phyloP scores from a whole-genome alignment of 2,888 invertebrate genomes.

The Pandemis corylana region DNA sequence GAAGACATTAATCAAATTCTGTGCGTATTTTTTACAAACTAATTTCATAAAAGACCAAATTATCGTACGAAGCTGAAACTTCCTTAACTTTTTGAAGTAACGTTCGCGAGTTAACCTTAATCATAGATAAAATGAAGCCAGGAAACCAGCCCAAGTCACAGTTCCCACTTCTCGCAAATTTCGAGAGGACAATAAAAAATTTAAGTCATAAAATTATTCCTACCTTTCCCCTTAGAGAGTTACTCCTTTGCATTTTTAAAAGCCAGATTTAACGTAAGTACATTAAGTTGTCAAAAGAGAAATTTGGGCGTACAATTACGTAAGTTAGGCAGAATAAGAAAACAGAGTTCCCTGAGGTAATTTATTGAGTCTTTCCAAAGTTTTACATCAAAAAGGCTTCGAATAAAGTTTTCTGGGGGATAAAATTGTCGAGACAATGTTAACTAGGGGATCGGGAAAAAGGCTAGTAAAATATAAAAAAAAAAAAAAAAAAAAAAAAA shows the following conservation, averaged over 20 bases:
- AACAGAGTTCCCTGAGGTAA: slow-evolving; percentile 40
- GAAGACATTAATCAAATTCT: too few species aligned
- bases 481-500: too few species aligned
- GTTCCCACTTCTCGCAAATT: slow-evolving; percentile 9
- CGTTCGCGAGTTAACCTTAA: neutral
- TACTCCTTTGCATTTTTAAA: slow-evolving; percentile 38
- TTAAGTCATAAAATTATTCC: slow-evolving; percentile 28
- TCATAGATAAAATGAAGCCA: neutral
- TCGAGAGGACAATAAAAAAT: slow-evolving; percentile 26
- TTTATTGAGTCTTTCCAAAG: slow-evolving; percentile 40
- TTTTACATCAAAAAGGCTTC: slow-evolving; percentile 42
- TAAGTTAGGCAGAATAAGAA: slow-evolving; percentile 39
- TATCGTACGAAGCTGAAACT: too few species aligned
- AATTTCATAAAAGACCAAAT: too few species aligned
- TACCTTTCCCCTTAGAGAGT: slow-evolving; percentile 11
- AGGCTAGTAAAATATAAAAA: neutral
- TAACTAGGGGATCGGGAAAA: neutral
- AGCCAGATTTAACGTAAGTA: slow-evolving; percentile 39
- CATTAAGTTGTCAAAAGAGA: slow-evolving; percentile 42
- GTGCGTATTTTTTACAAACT: too few species aligned
- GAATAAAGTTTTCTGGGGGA: slow-evolving; percentile 1
- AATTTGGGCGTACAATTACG: slow-evolving; percentile 39
- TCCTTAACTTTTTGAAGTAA: too few species aligned
- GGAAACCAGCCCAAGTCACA: neutral
- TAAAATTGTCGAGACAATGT: slow-evolving; percentile 26